A percentile compares a stretch with the other conserved stretches of the same genome.
These are phyloP conservation scores for Oasisia sp. DNA, from an alignment of 2,888 invertebrate species.

Conservation along the genomic window DNA sequence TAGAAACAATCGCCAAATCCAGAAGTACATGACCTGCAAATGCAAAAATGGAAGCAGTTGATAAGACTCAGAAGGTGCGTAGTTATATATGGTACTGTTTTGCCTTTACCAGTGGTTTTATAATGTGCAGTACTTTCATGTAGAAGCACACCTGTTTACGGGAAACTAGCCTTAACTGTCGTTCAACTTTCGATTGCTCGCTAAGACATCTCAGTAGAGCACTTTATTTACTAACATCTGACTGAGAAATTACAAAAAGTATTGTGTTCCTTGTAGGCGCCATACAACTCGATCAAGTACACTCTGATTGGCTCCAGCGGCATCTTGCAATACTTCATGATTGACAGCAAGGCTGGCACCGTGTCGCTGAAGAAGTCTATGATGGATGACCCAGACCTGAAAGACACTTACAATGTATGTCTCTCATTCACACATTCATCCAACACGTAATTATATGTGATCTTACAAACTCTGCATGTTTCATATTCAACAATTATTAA, in stretches of 20 bases:
- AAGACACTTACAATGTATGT: slow-evolving; percentile 33
- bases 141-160: no score
- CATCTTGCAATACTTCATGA: slow-evolving; percentile 46
- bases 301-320: slow-evolving; percentile 30
- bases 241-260: not conserved
- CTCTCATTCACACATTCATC: not conserved
- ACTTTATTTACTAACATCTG: not conserved
- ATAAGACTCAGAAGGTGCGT: no score
- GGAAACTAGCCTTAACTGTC: no score
- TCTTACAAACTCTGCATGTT: no score
- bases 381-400: slow-evolving; percentile 37
- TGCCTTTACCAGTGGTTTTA: no score
- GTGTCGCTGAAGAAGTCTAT: slow-evolving; percentile 44
- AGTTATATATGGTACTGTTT: no score
- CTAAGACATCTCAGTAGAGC: not conserved
- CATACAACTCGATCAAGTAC: slow-evolving; percentile 41
- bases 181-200: not conserved
- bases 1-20: no score
- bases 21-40: no score
- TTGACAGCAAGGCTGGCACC: slow-evolving; percentile 44
- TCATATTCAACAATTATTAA: no score
- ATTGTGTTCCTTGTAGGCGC: slow-evolving; percentile 31
- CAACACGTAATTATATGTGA: no score
- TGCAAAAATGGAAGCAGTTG: no score
- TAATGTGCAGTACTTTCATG: no score